A percentile compares a stretch with the other conserved stretches of the same genome.
These are phyloP conservation scores for Desmophyllum pertusum DNA, from an alignment of 92 coral and sea anemone species.

Conservation along the genomic window DNA sequence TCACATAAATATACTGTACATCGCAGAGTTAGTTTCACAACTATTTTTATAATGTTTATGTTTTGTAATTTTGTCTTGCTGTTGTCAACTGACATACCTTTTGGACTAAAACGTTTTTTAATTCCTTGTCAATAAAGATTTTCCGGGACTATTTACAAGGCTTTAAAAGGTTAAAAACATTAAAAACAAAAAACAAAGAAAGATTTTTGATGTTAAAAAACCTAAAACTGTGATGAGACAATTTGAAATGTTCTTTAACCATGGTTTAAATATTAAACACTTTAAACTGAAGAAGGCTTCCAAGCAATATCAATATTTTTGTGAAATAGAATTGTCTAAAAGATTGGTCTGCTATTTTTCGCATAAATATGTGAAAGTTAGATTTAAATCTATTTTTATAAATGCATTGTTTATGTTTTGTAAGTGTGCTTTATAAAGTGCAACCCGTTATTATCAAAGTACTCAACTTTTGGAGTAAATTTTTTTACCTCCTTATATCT, in stretches of 20 bases:
- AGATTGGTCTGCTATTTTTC: background rate
- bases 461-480: background rate
- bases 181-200: too few relatives aligned
- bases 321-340: background rate
- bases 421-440: background rate
- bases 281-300: slow-evolving; percentile 5
- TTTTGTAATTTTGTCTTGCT: background rate
- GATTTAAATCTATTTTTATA: slow-evolving; percentile 35
- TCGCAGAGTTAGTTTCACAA: background rate
- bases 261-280: background rate
- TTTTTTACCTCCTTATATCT: background rate
- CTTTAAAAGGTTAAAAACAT: too few relatives aligned
- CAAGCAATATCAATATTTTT: slow-evolving; percentile 7
- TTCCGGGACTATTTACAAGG: too few relatives aligned
- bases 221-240: background rate
- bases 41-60: background rate
- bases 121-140: background rate
- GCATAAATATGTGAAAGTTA: background rate
- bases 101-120: background rate
- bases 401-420: background rate
- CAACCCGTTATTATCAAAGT: background rate
- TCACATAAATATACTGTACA: background rate
- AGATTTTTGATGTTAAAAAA: background rate
- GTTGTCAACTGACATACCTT: background rate
- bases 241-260: background rate